These are phyloP conservation scores for Pectinophora gossypiella DNA, from an alignment of 1,140 invertebrate species.

Conservation along the genomic window DNA sequence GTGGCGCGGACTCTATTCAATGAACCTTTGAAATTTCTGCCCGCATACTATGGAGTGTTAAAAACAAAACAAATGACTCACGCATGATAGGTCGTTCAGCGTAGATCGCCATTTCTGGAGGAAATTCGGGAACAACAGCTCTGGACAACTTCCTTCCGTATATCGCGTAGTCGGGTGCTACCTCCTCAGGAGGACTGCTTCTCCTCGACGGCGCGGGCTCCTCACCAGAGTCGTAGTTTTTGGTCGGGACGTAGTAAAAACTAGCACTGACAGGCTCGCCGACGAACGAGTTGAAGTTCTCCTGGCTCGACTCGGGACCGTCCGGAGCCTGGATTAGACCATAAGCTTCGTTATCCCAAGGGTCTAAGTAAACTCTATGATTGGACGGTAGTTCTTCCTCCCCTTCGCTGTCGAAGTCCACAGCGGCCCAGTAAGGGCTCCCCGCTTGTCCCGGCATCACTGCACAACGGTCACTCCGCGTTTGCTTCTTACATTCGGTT, in stretches of 20 bases:
- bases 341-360: conserved; percentile 84
- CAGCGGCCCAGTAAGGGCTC: conserved; percentile 73
- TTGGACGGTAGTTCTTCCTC: conserved; percentile 51
- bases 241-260: conserved; percentile 75
- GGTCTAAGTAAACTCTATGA: conserved; percentile 79
- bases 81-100: conserved; percentile 45
- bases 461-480: conserved; percentile 23
- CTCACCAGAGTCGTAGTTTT: conserved; percentile 64
- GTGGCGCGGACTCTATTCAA: background rate
- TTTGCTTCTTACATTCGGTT: conserved; percentile 22
- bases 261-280: conserved; percentile 75
- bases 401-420: conserved; percentile 76
- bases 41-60: background rate
- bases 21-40: background rate
- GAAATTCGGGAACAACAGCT: conserved; percentile 30
- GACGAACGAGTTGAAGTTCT: conserved; percentile 65
- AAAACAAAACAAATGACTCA: conserved; percentile 29
- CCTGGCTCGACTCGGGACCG: conserved; percentile 65
- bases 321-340: conserved; percentile 79
- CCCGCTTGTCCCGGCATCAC: conserved; percentile 62
- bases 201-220: conserved; percentile 41
- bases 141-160: conserved; percentile 49
- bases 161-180: conserved; percentile 45
- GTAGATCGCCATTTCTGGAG: conserved; percentile 44
- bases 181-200: conserved; percentile 40